A percentile compares a stretch with the other conserved stretches of the same genome.
Evolutionary conservation across 2,888 invertebrate genomes (phyloP).

Genomic region (Mechanitis messenoides): DNA sequence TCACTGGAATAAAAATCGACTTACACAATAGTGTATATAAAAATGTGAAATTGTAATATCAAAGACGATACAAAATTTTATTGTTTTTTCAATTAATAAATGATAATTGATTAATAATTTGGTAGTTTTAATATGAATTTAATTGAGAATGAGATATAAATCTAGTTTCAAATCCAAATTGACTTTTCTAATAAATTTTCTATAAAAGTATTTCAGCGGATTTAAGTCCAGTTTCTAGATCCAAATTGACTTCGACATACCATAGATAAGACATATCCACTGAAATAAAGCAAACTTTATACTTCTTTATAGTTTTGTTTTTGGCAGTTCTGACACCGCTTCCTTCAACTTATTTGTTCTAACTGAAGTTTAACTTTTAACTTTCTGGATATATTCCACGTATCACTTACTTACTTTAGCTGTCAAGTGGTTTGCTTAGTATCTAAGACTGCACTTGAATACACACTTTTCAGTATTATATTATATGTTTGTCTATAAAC

Average conservation of each 20-base stretch:
- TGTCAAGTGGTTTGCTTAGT: slow-evolving; percentile 53
- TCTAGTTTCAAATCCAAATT: no score
- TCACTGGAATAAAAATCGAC: no score
- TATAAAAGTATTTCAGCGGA: slow-evolving; percentile 35
- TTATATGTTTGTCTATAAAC: slow-evolving; percentile 26
- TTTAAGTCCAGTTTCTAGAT: slow-evolving; percentile 51
- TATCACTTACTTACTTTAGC: slow-evolving; percentile 56
- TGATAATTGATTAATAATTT: no score
- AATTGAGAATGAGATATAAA: no score
- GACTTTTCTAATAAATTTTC: no score
- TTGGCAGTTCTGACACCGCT: slow-evolving; percentile 75
- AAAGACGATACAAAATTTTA: no score
- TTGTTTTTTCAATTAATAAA: no score
- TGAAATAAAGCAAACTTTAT: slow-evolving; percentile 74
- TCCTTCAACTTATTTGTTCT: slow-evolving; percentile 74
- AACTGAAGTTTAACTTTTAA: slow-evolving; percentile 69
- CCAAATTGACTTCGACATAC: slow-evolving; percentile 71
- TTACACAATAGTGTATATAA: no score
- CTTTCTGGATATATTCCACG: slow-evolving; percentile 61
- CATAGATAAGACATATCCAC: slow-evolving; percentile 71
- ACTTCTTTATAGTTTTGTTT: slow-evolving; percentile 78
- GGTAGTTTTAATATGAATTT: no score
- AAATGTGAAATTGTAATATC: no score
- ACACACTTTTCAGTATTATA: slow-evolving; percentile 20
- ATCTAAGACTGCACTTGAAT: slow-evolving; percentile 31